Evolutionary conservation across 2,797 vertebrate genomes (phyloP).

Genomic region (Rousettus madagascariensis): DNA sequence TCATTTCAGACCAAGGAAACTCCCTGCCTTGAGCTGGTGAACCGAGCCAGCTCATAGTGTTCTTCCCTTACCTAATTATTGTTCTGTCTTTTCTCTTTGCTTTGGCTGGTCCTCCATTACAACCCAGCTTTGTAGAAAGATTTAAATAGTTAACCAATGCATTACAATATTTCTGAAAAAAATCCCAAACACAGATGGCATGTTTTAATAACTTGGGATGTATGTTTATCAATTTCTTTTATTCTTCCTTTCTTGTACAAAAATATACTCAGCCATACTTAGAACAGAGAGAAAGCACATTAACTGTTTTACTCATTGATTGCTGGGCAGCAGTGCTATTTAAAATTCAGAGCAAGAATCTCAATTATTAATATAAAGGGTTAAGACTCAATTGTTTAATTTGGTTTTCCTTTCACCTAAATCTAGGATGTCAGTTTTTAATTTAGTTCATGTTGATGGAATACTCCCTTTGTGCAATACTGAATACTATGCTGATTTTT

Average conservation of each 20-base stretch:
- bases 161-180: neutral
- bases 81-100: neutral
- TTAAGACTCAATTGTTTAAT: neutral
- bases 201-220: neutral
- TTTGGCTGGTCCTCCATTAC: neutral
- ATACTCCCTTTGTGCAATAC: constrained; percentile 10
- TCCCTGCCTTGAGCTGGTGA: neutral
- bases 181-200: neutral
- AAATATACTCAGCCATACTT: neutral
- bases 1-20: neutral
- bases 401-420: neutral
- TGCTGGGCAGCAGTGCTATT: neutral
- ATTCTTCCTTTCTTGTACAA: neutral
- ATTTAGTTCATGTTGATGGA: constrained; percentile 22
- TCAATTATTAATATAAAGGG: neutral
- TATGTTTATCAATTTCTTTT: neutral
- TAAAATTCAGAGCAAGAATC: neutral
- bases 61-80: neutral
- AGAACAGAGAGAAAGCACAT: neutral
- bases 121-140: neutral
- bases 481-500: neutral
- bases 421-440: neutral
- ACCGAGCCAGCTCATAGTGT: neutral
- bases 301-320: neutral
- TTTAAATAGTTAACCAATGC: neutral